Evolutionary conservation across 1,140 invertebrate species (phyloP).

Genomic region (Drosophila bipectinata): DNA sequence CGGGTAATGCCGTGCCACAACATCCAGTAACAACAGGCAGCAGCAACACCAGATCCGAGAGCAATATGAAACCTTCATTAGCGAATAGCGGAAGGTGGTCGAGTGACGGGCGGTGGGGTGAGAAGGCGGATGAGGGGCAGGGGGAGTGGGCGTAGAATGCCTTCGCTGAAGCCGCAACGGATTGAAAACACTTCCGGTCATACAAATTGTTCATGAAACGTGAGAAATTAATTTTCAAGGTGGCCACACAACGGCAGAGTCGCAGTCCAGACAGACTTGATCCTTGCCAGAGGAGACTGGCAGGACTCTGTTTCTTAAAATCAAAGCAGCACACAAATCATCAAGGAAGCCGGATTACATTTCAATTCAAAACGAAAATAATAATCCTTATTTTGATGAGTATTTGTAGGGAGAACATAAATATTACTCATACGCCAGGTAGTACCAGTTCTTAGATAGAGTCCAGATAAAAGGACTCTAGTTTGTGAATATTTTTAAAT

Average conservation of each 20-base stretch:
- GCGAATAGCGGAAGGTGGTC: constrained; percentile 24
- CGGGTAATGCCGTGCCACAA: constrained; percentile 26
- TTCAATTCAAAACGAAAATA: too few relatives aligned
- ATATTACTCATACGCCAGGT: background rate
- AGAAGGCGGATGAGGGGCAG: background rate
- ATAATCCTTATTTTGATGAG: too few relatives aligned
- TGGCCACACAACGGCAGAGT: constrained; percentile 25
- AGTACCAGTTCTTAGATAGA: background rate
- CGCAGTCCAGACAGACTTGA: background rate
- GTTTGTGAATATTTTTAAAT: too few relatives aligned
- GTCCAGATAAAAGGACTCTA: too few relatives aligned
- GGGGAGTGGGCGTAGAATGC: background rate
- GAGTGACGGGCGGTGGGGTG: background rate
- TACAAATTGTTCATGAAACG: constrained; percentile 75
- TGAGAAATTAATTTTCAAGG: constrained; percentile 74
- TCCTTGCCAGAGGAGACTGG: background rate
- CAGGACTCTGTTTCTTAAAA: background rate
- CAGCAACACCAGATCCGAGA: constrained; percentile 26
- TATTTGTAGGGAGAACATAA: background rate
- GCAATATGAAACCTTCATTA: constrained; percentile 74
- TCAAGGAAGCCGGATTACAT: too few relatives aligned
- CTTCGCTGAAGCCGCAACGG: constrained; percentile 17
- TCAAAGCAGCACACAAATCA: too few relatives aligned
- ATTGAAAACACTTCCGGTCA: constrained; percentile 71
- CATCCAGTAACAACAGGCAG: constrained; percentile 19